Conservation (phyloP, 2,797 vertebrate species). For the Microhierax caerulescens region DNA sequence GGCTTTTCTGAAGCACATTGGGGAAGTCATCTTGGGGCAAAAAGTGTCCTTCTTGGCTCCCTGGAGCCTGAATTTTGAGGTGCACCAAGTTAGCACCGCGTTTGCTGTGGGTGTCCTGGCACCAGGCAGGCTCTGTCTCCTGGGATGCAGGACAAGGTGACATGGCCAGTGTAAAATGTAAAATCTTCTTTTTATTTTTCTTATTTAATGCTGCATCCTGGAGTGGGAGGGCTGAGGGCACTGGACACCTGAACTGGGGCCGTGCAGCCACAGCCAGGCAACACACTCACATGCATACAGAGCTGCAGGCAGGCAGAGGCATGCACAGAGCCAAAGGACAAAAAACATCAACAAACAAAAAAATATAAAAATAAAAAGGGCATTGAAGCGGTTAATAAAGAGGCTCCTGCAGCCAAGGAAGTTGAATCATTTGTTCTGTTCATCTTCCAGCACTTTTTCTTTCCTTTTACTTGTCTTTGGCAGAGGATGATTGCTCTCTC, state of each 20-base stretch:
- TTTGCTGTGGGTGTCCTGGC: neutral
- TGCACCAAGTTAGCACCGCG: accelerated
- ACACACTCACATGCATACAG: accelerated
- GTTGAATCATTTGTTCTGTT: neutral
- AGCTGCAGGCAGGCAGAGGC: neutral
- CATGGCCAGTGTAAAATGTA: accelerated
- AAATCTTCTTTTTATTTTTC: neutral
- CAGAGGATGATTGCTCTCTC: neutral
- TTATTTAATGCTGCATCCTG: neutral
- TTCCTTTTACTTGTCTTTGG: neutral
- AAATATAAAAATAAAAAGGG: neutral
- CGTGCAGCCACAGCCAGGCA: neutral
- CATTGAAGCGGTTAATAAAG: neutral
- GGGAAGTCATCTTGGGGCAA: neutral
- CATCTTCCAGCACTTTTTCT: neutral
- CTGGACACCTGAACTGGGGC: neutral
- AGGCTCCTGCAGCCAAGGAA: neutral
- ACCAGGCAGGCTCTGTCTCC: neutral
- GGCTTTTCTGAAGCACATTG: neutral
- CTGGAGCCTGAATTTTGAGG: neutral
- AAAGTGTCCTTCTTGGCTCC: neutral
- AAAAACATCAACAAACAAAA: no score
- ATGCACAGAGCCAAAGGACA: neutral
- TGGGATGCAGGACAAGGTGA: neutral
- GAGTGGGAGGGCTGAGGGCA: neutral